Evolutionary conservation across 2,888 invertebrate species (phyloP).

Genomic region (Galerucella pusilla): DNA sequence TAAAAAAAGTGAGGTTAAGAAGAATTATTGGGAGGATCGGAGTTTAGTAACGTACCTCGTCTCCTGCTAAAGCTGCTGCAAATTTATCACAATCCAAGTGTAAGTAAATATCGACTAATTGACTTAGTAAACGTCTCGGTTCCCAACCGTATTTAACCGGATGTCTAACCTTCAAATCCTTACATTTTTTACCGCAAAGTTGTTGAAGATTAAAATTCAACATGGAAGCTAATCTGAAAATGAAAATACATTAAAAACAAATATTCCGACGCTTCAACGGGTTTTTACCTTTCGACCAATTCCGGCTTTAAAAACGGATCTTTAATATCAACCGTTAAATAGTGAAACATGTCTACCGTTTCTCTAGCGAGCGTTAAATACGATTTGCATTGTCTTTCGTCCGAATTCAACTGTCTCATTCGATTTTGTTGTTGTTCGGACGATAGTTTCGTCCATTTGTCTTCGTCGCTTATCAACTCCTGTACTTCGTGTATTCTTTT

Average conservation of each 20-base stretch:
- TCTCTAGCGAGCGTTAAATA: conserved; percentile 93
- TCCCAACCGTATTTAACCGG: conserved; percentile 98
- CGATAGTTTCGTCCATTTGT: conserved; percentile 74
- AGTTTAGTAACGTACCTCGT: conserved; percentile 77
- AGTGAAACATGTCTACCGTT: conserved; percentile 98
- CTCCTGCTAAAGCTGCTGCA: conserved; percentile 92
- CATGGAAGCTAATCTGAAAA: conserved; percentile 86
- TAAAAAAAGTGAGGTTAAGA: conserved; percentile 47
- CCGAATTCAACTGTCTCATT: conserved; percentile 82
- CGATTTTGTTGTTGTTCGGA: conserved; percentile 79
- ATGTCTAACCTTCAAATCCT: conserved; percentile 90
- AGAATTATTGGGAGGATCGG: neutral
- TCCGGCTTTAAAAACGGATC: conserved; percentile 95
- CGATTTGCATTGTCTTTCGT: conserved; percentile 89
- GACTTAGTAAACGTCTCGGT: conserved; percentile 88
- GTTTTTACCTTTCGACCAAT: conserved; percentile 75
- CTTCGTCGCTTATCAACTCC: conserved; percentile 79
- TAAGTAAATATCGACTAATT: conserved; percentile 96
- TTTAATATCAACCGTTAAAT: conserved; percentile 93
- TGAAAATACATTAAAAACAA: neutral
- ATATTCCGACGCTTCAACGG: neutral
- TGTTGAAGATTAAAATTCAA: conserved; percentile 98
- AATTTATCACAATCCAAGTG: conserved; percentile 93
- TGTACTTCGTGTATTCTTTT: conserved; percentile 91
- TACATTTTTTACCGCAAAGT: conserved; percentile 95